A percentile compares a stretch with the other conserved stretches of the same genome.
Evolutionary conservation across 2,888 invertebrate species (phyloP).

Genomic region (Epirrita christyi): DNA sequence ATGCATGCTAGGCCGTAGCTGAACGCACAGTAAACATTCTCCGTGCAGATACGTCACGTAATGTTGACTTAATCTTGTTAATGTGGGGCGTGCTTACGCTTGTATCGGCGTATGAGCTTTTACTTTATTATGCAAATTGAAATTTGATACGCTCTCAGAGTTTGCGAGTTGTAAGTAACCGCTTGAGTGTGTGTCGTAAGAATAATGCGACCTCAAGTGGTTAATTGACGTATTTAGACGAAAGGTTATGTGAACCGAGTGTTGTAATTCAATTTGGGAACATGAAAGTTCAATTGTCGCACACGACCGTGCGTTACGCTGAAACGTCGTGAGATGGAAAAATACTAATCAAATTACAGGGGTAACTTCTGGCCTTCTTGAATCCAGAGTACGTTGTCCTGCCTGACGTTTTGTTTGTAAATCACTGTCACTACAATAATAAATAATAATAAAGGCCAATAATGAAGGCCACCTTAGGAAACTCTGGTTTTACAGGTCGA

Average conservation of each 20-base stretch:
- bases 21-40: conserved; percentile 50
- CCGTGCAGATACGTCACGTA: conserved; percentile 66
- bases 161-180: conserved; percentile 52
- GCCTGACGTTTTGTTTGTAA: no score
- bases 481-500: not conserved
- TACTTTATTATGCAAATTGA: conserved; percentile 74
- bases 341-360: not conserved
- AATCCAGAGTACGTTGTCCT: no score
- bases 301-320: conserved; percentile 17
- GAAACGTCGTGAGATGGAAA: conserved; percentile 14
- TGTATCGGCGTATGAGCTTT: conserved; percentile 69
- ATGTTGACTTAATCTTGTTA: conserved; percentile 72
- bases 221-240: conserved; percentile 42
- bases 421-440: no score
- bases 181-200: conserved; percentile 50
- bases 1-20: conserved; percentile 18
- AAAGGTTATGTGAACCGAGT: conserved; percentile 38
- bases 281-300: conserved; percentile 31
- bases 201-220: conserved; percentile 46
- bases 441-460: no score
- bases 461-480: no score
- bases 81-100: conserved; percentile 61
- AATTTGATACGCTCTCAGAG: conserved; percentile 68
- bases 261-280: conserved; percentile 35
- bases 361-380: no score